Evolutionary conservation across 2,113 vertebrate genomes (phyloP).

Genomic region (Neogobius melanostomus): DNA sequence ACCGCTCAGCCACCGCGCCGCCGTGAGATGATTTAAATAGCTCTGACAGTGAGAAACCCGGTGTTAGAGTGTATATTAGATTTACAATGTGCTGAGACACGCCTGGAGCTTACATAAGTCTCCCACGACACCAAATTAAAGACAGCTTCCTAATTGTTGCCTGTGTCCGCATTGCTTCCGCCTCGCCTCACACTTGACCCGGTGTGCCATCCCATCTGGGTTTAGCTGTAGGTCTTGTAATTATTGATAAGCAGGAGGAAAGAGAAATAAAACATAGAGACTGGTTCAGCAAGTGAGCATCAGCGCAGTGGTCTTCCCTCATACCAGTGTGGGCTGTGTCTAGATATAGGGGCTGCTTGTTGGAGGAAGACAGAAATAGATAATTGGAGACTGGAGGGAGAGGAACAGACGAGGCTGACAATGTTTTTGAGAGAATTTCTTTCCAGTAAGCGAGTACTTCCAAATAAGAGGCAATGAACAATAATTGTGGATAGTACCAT

Average conservation of each 20-base stretch:
- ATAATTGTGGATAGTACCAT: too few relatives aligned
- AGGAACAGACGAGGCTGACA: constrained; percentile 34
- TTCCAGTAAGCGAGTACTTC: constrained; percentile 34
- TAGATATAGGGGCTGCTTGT: constrained; percentile 49
- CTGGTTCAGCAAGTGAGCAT: constrained; percentile 39
- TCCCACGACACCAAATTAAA: constrained; percentile 17
- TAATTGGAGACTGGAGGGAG: constrained; percentile 60
- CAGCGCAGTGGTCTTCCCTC: constrained; percentile 42
- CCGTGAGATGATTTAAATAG: neutral
- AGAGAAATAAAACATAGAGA: constrained; percentile 5
- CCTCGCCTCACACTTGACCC: constrained; percentile 35
- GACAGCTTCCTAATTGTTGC: constrained; percentile 26
- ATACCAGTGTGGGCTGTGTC: constrained; percentile 63
- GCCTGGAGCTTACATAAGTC: constrained; percentile 46
- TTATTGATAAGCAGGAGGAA: constrained; percentile 28
- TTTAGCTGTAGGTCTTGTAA: constrained; percentile 33
- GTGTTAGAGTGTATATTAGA: constrained; percentile 8
- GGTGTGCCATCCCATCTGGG: constrained; percentile 26
- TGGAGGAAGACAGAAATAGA: constrained; percentile 61
- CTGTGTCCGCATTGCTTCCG: constrained; percentile 10
- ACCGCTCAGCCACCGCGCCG: too few relatives aligned
- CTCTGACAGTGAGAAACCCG: neutral
- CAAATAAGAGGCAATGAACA: constrained; percentile 30
- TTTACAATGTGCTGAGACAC: constrained; percentile 15
- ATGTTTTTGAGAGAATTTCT: constrained; percentile 47